Conservation (phyloP, 30 jellyfish, hydroid and myxozoan genomes). For the Aurelia aurita complex sp. Pacific region DNA sequence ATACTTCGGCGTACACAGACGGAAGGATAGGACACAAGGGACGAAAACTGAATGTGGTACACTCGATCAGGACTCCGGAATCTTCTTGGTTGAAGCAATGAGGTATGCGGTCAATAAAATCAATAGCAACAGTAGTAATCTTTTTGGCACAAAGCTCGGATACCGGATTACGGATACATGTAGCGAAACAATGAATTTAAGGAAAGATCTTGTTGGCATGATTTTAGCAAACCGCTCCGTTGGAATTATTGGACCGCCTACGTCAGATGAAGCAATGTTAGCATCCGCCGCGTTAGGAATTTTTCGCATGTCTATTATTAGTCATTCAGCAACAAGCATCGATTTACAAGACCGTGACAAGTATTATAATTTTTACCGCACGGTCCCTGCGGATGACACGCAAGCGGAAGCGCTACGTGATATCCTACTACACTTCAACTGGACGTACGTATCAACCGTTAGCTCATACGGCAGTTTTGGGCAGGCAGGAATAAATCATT, state of each 20-base stretch:
- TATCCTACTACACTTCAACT: constrained; percentile 29
- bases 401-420: constrained; percentile 46
- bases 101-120: constrained; percentile 50
- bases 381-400: constrained; percentile 63
- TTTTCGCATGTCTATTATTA: constrained; percentile 28
- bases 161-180: constrained; percentile 67
- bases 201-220: constrained; percentile 8
- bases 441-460: constrained; percentile 64
- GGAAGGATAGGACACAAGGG: neutral
- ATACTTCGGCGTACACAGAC: constrained; percentile 60
- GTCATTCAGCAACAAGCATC: constrained; percentile 70
- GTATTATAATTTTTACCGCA: constrained; percentile 50
- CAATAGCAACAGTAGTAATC: constrained; percentile 9
- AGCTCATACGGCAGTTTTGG: constrained; percentile 60
- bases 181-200: constrained; percentile 14
- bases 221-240: neutral
- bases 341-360: constrained; percentile 51
- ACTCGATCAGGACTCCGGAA: constrained; percentile 32
- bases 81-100: constrained; percentile 62
- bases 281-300: constrained; percentile 54
- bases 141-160: constrained; percentile 29
- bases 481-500: constrained; percentile 52
- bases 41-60: constrained; percentile 33
- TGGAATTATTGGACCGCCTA: constrained; percentile 56
- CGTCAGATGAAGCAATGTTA: constrained; percentile 63